Evolutionary conservation across 2,113 vertebrate species (phyloP), one percentile per base, ranked within the genome.

Genomic region (Pseudorhombus dupliciocellatus): DNA sequence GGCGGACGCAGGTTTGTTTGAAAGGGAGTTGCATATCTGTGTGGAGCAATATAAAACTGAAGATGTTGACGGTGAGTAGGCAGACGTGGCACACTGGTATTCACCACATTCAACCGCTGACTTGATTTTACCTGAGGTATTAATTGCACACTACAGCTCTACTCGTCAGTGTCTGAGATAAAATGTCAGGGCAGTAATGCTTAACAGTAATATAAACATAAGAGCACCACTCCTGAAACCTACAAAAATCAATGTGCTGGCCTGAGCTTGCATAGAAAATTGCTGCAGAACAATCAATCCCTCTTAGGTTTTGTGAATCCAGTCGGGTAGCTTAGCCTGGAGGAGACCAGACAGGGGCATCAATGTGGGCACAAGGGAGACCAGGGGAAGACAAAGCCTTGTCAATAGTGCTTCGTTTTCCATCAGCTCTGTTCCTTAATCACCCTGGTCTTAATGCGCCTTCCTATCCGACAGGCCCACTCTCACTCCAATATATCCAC

Each of bases 351-450:
- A 84, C 79, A 77, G 86, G 60, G 84, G 82, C 75, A 87, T 84
- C 81, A 84, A 88, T 84, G 79, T 84, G 75, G 77, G 66, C 78
- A 90, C 80, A 72, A 66, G 74, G 81, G 86, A 90, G 79, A 73
- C 70, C 59, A 37, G 70, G 64, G 48, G 58, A 86, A 89, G 86
- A 92, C 90, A 92, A 93, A 92, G 88, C 76, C 90, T 79, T 84
- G 90, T 92, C 92, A 90, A 93, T 93, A 92, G 70, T 67, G 75
- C 82, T 87, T 81, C 46, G 84, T 85, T 91, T 90, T 92, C 89
- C 90, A 92, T 93, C 91, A 93, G 85, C 86, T 85, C 85, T 88
- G 81, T 89, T 91, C 89, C 84, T 92, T 93, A 93, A 93, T 93
- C 90, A 92, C 87, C 81, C 78, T n/a, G 71, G 84, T 87, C 79